These are phyloP conservation scores for Colostygia pectinataria DNA, from an alignment of 2,888 invertebrate genomes.

Conservation along the genomic window DNA sequence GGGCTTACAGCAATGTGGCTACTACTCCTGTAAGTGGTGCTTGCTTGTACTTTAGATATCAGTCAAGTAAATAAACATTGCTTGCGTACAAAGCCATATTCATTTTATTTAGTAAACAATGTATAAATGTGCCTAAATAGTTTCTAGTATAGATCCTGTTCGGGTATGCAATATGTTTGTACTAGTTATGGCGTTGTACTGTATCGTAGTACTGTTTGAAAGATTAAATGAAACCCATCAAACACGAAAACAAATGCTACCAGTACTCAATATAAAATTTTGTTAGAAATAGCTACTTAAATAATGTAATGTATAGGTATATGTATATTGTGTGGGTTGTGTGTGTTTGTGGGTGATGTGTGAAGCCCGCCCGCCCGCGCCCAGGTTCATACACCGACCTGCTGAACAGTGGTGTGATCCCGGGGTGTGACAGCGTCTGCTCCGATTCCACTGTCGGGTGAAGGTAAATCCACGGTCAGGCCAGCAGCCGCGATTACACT, in stretches of 20 bases:
- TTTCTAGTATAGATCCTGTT: constrained; percentile 8
- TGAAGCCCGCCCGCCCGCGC: constrained; percentile 75
- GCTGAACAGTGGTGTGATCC: constrained; percentile 94
- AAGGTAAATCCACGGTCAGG: constrained; percentile 96
- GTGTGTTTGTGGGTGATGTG: constrained; percentile 41
- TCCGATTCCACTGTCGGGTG: constrained; percentile 97
- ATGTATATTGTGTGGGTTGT: constrained; percentile 29
- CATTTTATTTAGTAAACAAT: constrained; percentile 30
- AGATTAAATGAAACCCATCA: not conserved
- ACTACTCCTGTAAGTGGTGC: constrained; percentile 19
- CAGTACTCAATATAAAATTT: constrained; percentile 4
- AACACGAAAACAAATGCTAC: constrained; percentile 4
- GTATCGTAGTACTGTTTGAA: not conserved
- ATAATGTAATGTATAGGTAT: constrained; percentile 30
- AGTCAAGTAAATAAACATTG: constrained; percentile 16
- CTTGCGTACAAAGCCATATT: constrained; percentile 6
- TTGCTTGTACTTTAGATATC: constrained; percentile 9
- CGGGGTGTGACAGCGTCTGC: constrained; percentile 96
- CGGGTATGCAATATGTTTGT: not conserved
- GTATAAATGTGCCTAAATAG: constrained; percentile 46
- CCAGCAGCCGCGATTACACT: constrained; percentile 89
- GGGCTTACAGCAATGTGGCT: constrained; percentile 60
- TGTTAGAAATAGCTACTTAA: constrained; percentile 19
- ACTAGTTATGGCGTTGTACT: not conserved
- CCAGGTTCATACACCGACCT: constrained; percentile 85